Evolutionary conservation across 2,797 vertebrate species (phyloP), one percentile per base, ranked within the genome.

Genomic region (Sciurus carolinensis): DNA sequence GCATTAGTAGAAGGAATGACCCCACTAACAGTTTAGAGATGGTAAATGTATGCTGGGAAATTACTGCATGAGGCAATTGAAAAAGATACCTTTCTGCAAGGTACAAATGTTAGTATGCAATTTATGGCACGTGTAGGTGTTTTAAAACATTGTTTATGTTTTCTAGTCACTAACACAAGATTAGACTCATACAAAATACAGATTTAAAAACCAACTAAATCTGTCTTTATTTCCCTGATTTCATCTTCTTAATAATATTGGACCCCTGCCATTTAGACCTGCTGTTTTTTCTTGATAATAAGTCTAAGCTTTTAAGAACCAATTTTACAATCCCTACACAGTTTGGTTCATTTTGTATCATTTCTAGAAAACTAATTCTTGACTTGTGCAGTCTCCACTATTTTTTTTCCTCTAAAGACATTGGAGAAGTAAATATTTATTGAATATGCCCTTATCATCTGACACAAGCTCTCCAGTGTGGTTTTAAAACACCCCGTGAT

Each of bases 361-460:
- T 97, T 97, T 96, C 69, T 71, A 95, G 87, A 97, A 98, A 98
- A 97, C 62, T 33, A 44, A 95, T 93, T 75, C 95, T 94, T 90
- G 14, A 62, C 85, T 96, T 92, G n/a, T 81, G 12, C 47, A 94
- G 24, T 96, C 59, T 95, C 50, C 7, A 89, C 44, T 20, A 33
- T 69, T 75, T 30, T 73, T 69, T 90, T 62, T 97, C 90, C 93
- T 86, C 81, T 91, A 75, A 95, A 94, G 86, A 85, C 13, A 12
- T 4, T 36, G 36, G 22, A 91, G 44, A 87, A 83, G 57, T 91
- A 94, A 96, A 95, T 93, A 93, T 96, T 96, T 87, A 91, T 86
- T 93, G 83, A 97, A 20, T 59, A 33, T 50, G 91, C 72, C 80
- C 83, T 93, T 96, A 94, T 96, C 79, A 89, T 83, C 73, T 96